Evolutionary conservation across 2,113 vertebrate genomes (phyloP).

Genomic region (Oryzias curvinotus): DNA sequence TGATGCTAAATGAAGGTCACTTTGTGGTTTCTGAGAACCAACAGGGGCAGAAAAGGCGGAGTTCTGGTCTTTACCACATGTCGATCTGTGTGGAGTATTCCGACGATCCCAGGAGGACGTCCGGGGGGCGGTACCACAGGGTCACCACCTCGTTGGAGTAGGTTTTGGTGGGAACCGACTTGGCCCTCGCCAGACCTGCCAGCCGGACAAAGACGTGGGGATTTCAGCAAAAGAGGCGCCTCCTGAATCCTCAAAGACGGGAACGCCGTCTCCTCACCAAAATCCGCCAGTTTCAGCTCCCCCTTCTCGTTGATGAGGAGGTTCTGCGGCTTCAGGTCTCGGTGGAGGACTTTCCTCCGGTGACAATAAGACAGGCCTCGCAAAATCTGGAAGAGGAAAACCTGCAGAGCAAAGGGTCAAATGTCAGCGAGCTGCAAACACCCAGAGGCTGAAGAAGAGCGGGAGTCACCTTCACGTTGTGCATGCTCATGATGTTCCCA

Average conservation of each 20-base stretch:
- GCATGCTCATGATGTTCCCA: constrained; percentile 99
- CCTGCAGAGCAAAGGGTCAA: constrained; percentile 67
- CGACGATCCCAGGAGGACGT: constrained; percentile 93
- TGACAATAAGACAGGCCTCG: constrained; percentile 98
- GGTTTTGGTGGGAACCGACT: constrained; percentile 95
- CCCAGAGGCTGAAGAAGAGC: not conserved
- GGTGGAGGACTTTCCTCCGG: constrained; percentile 93
- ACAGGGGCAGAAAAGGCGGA: no score
- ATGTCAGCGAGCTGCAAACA: not conserved
- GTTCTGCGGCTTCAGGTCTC: constrained; percentile 98
- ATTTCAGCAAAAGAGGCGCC: not conserved
- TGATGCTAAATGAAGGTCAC: no score
- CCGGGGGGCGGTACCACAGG: constrained; percentile 94
- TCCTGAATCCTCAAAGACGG: not conserved
- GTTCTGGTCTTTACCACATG: constrained; percentile 82
- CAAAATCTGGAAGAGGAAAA: constrained; percentile 97
- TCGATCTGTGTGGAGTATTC: constrained; percentile 97
- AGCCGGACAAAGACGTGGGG: not conserved
- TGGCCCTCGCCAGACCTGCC: constrained; percentile 90
- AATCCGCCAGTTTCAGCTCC: constrained; percentile 96
- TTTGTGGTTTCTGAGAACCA: no score
- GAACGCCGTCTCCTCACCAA: constrained; percentile 78
- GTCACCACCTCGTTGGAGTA: constrained; percentile 97
- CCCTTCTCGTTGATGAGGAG: constrained; percentile 96
- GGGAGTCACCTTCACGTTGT: constrained; percentile 93